Evolutionary conservation across 2,113 vertebrate species (phyloP).

Genomic region (Etheostoma cragini): DNA sequence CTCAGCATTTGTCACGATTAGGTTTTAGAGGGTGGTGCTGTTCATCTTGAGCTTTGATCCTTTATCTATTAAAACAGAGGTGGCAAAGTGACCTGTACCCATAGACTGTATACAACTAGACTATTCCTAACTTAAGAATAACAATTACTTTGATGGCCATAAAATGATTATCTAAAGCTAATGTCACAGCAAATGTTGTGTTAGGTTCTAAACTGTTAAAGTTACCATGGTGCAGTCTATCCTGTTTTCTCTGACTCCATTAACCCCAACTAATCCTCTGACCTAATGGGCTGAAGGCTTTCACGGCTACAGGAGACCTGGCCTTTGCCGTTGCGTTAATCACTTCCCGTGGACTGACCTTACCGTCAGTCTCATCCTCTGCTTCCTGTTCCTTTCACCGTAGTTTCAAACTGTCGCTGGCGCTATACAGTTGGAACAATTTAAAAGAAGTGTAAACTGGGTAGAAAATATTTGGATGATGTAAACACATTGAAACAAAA

Average conservation of each 20-base stretch:
- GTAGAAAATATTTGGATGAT: too few species aligned
- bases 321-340: slow-evolving; percentile 69
- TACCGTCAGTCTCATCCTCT: neutral
- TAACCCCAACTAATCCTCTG: slow-evolving; percentile 77
- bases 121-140: neutral
- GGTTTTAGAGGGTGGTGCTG: neutral
- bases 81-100: neutral
- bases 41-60: neutral
- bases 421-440: too few species aligned
- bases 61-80: neutral
- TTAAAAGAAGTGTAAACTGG: too few species aligned
- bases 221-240: slow-evolving; percentile 37
- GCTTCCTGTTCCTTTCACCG: neutral
- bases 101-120: too few species aligned
- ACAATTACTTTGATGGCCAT: neutral
- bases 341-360: slow-evolving; percentile 63
- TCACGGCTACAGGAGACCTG: slow-evolving; percentile 61
- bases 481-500: too few species aligned
- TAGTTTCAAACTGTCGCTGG: too few species aligned
- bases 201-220: slow-evolving; percentile 37
- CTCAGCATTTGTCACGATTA: neutral
- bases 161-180: slow-evolving; percentile 6
- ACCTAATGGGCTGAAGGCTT: slow-evolving; percentile 70
- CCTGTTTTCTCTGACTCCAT: slow-evolving; percentile 67
- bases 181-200: neutral